A percentile compares a stretch with the other conserved stretches of the same genome.
Evolutionary conservation across 2,888 invertebrate species (phyloP).

Genomic region (Pachliopta kotzebuea): DNA sequence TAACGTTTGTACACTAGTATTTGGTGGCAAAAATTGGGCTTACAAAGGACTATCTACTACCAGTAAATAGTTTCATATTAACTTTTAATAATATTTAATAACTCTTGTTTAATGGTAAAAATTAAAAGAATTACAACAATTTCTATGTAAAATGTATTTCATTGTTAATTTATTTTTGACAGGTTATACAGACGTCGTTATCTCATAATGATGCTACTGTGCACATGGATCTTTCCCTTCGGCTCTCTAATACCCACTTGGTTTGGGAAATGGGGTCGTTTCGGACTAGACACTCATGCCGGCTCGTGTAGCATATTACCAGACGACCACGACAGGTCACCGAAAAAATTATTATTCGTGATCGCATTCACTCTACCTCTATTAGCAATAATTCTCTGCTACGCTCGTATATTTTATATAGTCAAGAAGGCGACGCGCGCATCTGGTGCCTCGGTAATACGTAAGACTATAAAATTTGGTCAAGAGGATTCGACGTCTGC

Average conservation of each 20-base stretch:
- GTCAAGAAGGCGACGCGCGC: conserved; percentile 85
- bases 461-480: conserved; percentile 40
- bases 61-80: too few relatives aligned
- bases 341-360: conserved; percentile 90
- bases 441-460: conserved; percentile 61
- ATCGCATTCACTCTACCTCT: conserved; percentile 92
- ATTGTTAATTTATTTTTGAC: conserved; percentile 37
- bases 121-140: neutral
- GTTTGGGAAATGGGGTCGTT: conserved; percentile 88
- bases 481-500: conserved; percentile 35
- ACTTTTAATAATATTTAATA: too few relatives aligned
- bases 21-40: too few relatives aligned
- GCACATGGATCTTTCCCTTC: conserved; percentile 87
- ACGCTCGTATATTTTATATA: conserved; percentile 90
- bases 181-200: conserved; percentile 86
- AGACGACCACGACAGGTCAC: conserved; percentile 83
- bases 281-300: conserved; percentile 86
- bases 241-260: conserved; percentile 86
- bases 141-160: neutral
- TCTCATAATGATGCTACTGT: conserved; percentile 85
- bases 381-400: conserved; percentile 89
- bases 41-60: too few relatives aligned
- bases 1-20: too few relatives aligned
- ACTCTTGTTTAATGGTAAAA: too few relatives aligned
- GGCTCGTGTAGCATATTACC: conserved; percentile 90